These are phyloP conservation scores for Trichonephila inaurata DNA, from an alignment of 1,140 invertebrate genomes.

Conservation along the genomic window DNA sequence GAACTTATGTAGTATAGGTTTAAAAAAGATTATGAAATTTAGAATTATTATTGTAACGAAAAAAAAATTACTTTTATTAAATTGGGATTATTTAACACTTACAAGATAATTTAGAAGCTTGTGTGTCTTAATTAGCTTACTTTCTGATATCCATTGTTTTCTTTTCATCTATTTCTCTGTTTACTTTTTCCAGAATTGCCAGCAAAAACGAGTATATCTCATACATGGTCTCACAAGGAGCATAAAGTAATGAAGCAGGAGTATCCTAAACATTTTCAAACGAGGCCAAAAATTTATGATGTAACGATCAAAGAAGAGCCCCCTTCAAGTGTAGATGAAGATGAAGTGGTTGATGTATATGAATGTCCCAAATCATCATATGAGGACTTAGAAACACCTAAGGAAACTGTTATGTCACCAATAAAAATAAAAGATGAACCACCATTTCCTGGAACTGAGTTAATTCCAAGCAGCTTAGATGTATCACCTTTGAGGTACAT, in stretches of 20 bases:
- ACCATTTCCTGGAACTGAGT: slow-evolving; percentile 24
- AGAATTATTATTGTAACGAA: no score
- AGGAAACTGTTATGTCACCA: not conserved
- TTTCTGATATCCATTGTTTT: no score
- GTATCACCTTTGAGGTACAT: slow-evolving; percentile 33
- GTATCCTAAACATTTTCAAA: not conserved
- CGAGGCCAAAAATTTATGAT: not conserved
- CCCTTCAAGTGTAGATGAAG: not conserved
- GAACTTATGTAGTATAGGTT: no score
- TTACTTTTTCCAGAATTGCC: no score
- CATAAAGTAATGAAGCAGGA: not conserved
- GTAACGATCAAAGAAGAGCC: slow-evolving; percentile 28
- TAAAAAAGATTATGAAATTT: no score
- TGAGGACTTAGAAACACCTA: not conserved
- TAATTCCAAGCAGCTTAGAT: slow-evolving; percentile 34
- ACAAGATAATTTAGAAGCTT: no score
- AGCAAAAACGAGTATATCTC: no score
- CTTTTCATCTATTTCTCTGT: no score
- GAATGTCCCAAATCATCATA: not conserved
- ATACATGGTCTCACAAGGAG: no score
- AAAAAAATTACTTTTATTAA: no score
- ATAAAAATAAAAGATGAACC: slow-evolving; percentile 39
- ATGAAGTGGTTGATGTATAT: not conserved
- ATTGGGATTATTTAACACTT: no score
- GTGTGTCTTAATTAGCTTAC: no score